Percentiles rank a stretch among this genome's conserved stretches.
Conservation (phyloP, 2,888 invertebrate species). For the Oxyscelio sp. region DNA sequence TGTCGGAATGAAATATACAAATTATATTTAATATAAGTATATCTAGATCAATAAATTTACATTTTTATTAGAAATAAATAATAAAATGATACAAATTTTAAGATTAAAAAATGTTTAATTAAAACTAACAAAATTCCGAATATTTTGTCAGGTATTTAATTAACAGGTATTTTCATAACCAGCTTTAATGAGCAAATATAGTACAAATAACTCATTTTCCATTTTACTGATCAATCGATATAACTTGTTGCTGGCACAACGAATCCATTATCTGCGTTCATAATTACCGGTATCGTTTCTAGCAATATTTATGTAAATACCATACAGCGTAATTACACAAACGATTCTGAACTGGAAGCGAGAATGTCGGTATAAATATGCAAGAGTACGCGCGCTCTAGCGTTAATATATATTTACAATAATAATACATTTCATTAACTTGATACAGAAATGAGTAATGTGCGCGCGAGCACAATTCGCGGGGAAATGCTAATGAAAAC, state of each 20-base stretch:
- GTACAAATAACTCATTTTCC: too few species aligned
- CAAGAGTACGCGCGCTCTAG: conserved; percentile 14
- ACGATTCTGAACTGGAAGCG: conserved; percentile 31
- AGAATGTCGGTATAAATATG: conserved; percentile 42
- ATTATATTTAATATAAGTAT: too few species aligned
- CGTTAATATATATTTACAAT: conserved; percentile 60
- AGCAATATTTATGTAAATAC: conserved; percentile 48
- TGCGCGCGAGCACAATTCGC: conserved; percentile 38
- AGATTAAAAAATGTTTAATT: too few species aligned
- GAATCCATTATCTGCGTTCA: conserved; percentile 32
- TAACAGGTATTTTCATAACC: too few species aligned
- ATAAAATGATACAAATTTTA: too few species aligned
- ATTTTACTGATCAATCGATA: not conserved
- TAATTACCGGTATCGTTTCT: conserved; percentile 27
- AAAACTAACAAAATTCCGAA: too few species aligned
- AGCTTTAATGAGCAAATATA: too few species aligned
- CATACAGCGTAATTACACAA: conserved; percentile 35
- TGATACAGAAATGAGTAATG: conserved; percentile 57
- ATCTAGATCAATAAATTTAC: too few species aligned
- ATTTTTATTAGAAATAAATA: too few species aligned
- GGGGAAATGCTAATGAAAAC: conserved; percentile 55
- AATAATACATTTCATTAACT: conserved; percentile 67
- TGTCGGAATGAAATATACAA: too few species aligned
- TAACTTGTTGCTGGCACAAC: not conserved
- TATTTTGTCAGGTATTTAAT: too few species aligned